Conservation (phyloP, 2,797 vertebrate species). For the Chelon labrosus region DNA sequence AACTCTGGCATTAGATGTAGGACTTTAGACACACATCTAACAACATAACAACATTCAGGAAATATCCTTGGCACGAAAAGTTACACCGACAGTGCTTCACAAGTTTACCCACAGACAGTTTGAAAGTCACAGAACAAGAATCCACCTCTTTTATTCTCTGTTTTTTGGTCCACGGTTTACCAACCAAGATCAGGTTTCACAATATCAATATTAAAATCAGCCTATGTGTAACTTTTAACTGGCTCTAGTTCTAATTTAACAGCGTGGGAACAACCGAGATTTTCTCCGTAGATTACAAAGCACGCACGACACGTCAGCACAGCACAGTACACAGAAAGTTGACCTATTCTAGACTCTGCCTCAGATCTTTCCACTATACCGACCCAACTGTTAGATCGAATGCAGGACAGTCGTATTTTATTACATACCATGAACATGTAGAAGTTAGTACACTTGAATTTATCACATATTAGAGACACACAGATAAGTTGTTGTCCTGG, state of each 20-base stretch:
- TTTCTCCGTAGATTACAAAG: conserved; percentile 31
- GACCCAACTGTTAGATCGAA: conserved; percentile 9
- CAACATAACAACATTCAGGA: conserved; percentile 19
- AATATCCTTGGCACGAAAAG: conserved; percentile 13
- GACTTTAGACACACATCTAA: conserved; percentile 34
- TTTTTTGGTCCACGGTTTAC: conserved; percentile 13
- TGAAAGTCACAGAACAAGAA: conserved; percentile 22
- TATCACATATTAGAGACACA: conserved; percentile 15
- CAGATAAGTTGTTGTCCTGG: neutral
- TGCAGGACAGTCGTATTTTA: conserved; percentile 8
- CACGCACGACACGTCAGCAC: conserved; percentile 53
- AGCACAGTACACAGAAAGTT: conserved; percentile 42
- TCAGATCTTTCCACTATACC: conserved; percentile 9
- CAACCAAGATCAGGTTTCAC: conserved; percentile 14
- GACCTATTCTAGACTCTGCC: conserved; percentile 27
- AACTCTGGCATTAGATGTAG: conserved; percentile 32
- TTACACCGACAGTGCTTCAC: conserved; percentile 26
- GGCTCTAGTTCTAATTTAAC: conserved; percentile 40
- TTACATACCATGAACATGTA: conserved; percentile 25
- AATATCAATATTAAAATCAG: conserved; percentile 19
- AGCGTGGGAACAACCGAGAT: conserved; percentile 27
- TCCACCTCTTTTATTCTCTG: conserved; percentile 15
- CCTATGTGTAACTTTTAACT: conserved; percentile 12
- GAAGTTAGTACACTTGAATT: conserved; percentile 32
- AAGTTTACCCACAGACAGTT: conserved; percentile 38